Evolutionary conservation across 2,113 vertebrate species (phyloP).

Genomic region (Vulpes ferrilata): DNA sequence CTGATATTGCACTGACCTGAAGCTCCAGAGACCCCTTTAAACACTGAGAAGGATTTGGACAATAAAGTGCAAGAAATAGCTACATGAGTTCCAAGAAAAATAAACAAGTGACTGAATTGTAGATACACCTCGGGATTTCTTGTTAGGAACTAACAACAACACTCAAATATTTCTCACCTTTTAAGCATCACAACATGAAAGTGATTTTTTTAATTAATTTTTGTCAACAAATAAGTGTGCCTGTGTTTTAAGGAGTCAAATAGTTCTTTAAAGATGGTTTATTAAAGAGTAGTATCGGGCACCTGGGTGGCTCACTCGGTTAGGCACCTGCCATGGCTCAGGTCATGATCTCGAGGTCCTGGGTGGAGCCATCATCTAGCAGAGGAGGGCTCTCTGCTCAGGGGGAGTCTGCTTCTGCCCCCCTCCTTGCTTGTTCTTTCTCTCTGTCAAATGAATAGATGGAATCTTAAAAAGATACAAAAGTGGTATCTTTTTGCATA

Average conservation of each 20-base stretch:
- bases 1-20: not conserved
- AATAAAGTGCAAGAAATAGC: slow-evolving; percentile 22
- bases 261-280: not conserved
- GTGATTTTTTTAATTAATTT: not conserved
- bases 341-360: too few relatives aligned
- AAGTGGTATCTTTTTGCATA: not conserved
- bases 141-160: not conserved
- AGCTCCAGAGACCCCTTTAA: not conserved
- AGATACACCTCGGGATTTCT: not conserved
- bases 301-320: too few relatives aligned
- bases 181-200: not conserved
- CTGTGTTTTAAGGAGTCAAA: not conserved
- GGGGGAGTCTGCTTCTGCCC: too few relatives aligned
- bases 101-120: not conserved
- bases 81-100: slow-evolving; percentile 5
- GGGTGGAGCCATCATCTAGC: too few relatives aligned
- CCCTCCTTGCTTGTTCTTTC: too few relatives aligned
- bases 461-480: not conserved
- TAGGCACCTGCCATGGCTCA: too few relatives aligned
- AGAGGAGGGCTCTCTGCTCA: too few relatives aligned
- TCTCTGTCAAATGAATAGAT: too few relatives aligned
- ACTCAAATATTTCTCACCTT: not conserved
- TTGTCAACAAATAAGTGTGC: not conserved
- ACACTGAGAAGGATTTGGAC: not conserved
- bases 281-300: not conserved